phyloP scores from a whole-genome alignment of 2,797 vertebrate species.

The Bovichtus diacanthus region DNA sequence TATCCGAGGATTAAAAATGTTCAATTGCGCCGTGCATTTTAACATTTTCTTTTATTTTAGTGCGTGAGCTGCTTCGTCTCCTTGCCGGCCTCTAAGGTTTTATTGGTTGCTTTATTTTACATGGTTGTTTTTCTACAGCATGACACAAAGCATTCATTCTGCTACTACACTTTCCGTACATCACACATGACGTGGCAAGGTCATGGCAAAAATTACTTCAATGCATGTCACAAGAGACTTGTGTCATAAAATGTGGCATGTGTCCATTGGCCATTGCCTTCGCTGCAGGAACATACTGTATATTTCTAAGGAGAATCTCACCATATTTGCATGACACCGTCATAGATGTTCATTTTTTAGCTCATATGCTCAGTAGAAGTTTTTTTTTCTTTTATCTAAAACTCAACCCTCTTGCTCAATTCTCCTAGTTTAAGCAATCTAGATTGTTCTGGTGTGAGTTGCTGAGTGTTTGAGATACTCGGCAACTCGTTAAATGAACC shows the following conservation, averaged over 20 bases:
- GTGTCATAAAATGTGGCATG: conserved; percentile 43
- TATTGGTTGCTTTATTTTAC: background rate
- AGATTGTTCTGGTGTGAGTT: no score
- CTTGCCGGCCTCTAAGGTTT: background rate
- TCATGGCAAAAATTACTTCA: background rate
- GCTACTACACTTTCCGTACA: conserved; percentile 6
- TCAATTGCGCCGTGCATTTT: no score
- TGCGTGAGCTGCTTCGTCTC: background rate
- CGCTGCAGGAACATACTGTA: conserved; percentile 17
- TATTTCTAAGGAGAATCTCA: background rate
- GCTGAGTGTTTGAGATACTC: no score
- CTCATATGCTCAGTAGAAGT: background rate
- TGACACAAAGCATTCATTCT: background rate
- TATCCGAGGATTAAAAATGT: no score
- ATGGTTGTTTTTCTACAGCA: background rate
- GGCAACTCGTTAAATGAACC: no score
- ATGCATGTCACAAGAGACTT: conserved; percentile 4
- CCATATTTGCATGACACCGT: conserved; percentile 4
- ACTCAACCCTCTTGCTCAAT: background rate
- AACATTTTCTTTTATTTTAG: background rate
- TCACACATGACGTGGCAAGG: conserved; percentile 27
- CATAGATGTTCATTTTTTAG: background rate
- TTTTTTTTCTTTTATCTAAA: background rate
- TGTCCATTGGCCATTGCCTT: conserved; percentile 31
- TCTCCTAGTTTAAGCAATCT: background rate